phyloP scores from a whole-genome alignment of 2,113 vertebrate species.

The Pseudopodoces humilis region DNA sequence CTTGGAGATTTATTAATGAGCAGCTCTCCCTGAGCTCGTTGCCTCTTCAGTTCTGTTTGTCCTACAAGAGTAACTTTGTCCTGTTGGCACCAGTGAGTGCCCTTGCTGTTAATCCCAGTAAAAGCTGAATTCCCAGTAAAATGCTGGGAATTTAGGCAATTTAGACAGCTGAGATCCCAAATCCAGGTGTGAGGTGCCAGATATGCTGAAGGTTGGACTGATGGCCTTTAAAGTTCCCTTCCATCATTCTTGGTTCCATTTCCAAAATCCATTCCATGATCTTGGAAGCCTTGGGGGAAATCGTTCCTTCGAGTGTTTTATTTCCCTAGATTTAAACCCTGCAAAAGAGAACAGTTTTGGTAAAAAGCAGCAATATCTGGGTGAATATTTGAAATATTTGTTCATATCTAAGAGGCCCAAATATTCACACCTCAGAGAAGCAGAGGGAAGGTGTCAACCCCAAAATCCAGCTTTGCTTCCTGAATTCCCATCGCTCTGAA shows the following conservation, averaged over 20 bases:
- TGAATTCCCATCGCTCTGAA: not conserved
- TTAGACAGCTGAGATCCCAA: not conserved
- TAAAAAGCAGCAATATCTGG: not conserved
- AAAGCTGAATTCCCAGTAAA: not conserved
- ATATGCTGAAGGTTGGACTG: fast-evolving
- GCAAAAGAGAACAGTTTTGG: not conserved
- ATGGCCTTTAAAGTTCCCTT: not conserved
- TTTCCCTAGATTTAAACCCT: not conserved
- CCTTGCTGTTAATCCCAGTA: not conserved
- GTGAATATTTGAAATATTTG: not conserved
- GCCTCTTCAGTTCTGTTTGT: not conserved
- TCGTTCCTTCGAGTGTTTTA: not conserved
- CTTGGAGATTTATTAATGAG: not conserved
- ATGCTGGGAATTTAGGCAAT: not conserved
- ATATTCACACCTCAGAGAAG: not conserved
- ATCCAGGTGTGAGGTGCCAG: not conserved
- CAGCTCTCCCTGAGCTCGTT: not conserved
- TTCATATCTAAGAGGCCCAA: not conserved
- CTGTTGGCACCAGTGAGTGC: not conserved
- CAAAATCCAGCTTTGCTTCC: not conserved
- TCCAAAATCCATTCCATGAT: not conserved
- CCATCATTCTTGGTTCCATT: not conserved
- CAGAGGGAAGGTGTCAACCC: not conserved
- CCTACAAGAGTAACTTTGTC: not conserved
- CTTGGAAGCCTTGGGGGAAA: not conserved